Percentiles rank a stretch among this genome's conserved stretches.
Evolutionary conservation across 1,140 invertebrate species (phyloP).

Genomic region (Portunus trituberculatus): DNA sequence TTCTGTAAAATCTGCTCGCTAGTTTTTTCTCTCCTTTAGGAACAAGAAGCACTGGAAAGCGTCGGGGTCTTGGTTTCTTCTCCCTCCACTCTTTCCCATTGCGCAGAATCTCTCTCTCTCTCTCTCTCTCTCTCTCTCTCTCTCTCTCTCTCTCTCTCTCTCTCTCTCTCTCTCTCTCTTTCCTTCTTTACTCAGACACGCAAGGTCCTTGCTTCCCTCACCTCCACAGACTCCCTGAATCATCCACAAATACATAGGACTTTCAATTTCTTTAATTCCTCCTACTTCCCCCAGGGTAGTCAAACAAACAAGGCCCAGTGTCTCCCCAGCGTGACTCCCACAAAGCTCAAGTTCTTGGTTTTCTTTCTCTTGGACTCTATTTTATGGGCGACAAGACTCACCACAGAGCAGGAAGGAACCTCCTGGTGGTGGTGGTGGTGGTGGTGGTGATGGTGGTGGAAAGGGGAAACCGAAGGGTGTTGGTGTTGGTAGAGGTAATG

Average conservation of each 20-base stretch:
- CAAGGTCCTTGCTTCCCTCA: neutral
- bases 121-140: too few species aligned
- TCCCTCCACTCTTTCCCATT: neutral
- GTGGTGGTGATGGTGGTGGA: neutral
- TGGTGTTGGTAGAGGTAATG: neutral
- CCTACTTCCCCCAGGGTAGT: neutral
- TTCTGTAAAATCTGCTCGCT: too few species aligned
- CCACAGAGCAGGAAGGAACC: constrained; percentile 31
- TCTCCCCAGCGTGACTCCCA: neutral
- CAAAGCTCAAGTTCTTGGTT: constrained; percentile 36
- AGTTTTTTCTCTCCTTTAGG: too few species aligned
- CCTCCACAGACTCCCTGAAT: neutral
- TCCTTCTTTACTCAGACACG: neutral
- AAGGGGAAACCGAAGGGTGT: neutral
- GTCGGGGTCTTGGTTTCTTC: too few species aligned
- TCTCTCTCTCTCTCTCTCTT: too few species aligned
- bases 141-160: too few species aligned
- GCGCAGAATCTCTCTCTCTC: neutral
- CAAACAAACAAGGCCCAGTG: neutral
- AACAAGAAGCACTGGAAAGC: too few species aligned
- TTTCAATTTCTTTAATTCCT: neutral
- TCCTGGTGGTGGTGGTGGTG: neutral
- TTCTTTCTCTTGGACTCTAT: neutral
- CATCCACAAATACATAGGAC: neutral
- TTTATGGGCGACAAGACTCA: neutral